Base-by-base conservation (phyloP, 2,113 vertebrate genomes). In the Gallinago jamesoni region DNA sequence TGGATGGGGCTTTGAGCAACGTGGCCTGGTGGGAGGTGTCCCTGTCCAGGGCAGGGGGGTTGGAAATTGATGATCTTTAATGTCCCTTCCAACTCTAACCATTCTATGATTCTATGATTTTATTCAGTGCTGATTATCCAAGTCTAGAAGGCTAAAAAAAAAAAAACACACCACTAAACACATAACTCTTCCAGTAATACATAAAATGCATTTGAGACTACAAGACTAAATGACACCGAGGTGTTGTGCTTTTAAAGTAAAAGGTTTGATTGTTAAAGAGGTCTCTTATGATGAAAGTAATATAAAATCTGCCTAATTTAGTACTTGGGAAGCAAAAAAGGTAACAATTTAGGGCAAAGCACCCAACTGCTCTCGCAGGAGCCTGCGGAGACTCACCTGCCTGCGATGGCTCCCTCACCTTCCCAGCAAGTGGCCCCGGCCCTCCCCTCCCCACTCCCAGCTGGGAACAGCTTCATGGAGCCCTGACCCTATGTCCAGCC, bases 371-470 rank as follows among this genome's bases (percentile, higher is more conserved):
- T 74, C 15, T 69, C 73, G 22, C 41, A 77, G 39, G 1, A 67
- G 33, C 35, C 39, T 72, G 39, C n/a, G 87, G 37, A 70, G 43
- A 47, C 27, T 30, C 6, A 6, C 39, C 13, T 0, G 1, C 33
- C 14, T 1, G 0, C 0, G 0, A 12, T 8, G 14, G 39, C 45
- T 59, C 30, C 16, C 17, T 93, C 37, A 18, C 9, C 27, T 53
- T 43, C 6, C 50, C 89, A 88, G 28, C 53, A 84, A 33, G 19
- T 6, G 21, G 16, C 33, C 13, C 14, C 12, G 31, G 35, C 43
- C 27, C 17, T 39, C 5, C 19, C 20, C 57, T 35, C 53, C 45
- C 39, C 8, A 47, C 24, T 63, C 25, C n/a, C 64, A 43, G n/a
- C 13, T 4, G 2, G 47, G 75, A 23, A 45, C 2, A 1, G 8